Evolutionary conservation across 2,888 invertebrate species (phyloP).

Genomic region (Oegoconia quadripuncta): DNA sequence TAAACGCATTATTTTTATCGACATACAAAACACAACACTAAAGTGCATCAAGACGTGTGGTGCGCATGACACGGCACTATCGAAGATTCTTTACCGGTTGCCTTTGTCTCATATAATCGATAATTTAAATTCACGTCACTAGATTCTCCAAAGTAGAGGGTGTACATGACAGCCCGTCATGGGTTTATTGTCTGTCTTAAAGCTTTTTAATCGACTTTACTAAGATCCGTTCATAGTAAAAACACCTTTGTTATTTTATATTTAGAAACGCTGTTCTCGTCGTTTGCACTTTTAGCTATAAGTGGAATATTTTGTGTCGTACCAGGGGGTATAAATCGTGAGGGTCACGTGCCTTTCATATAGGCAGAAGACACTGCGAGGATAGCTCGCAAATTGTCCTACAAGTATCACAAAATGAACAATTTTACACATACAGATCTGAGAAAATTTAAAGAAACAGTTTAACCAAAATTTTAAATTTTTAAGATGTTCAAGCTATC

Average conservation of each 20-base stretch:
- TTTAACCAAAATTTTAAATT: too few species aligned
- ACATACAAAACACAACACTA: conserved; percentile 26
- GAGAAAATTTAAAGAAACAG: too few species aligned
- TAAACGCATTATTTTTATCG: conserved; percentile 10
- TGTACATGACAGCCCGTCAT: background rate
- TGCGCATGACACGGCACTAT: conserved; percentile 36
- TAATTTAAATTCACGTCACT: conserved; percentile 22
- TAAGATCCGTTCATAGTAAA: conserved; percentile 5
- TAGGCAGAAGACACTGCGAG: too few species aligned
- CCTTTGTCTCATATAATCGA: conserved; percentile 51
- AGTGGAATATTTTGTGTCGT: background rate
- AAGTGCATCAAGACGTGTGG: conserved; percentile 28
- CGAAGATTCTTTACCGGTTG: conserved; percentile 36
- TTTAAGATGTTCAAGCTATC: too few species aligned
- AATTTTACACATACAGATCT: too few species aligned
- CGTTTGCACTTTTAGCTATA: background rate
- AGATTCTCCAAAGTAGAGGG: background rate
- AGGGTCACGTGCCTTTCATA: too few species aligned
- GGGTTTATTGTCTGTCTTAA: conserved; percentile 1
- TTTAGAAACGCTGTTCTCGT: too few species aligned
- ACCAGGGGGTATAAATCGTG: too few species aligned
- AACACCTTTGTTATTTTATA: too few species aligned
- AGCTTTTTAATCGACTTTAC: conserved; percentile 16
- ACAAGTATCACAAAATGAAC: too few species aligned
- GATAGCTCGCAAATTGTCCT: too few species aligned